phyloP scores from a whole-genome alignment of 2,888 invertebrate genomes.

The Eurytoma californica region DNA sequence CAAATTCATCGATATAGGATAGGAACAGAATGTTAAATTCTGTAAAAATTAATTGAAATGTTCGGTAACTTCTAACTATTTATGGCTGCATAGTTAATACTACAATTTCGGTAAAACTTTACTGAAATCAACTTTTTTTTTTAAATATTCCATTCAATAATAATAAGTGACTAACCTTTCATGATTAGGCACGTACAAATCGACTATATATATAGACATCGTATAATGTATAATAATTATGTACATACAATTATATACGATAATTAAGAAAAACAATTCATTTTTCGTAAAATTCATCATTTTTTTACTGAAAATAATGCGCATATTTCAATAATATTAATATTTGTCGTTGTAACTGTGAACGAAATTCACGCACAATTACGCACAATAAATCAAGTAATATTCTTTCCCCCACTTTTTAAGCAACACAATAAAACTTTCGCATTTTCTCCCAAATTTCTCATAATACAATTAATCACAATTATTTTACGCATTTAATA shows the following conservation, averaged over 20 bases:
- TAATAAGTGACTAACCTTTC: conserved; percentile 9
- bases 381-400: conserved; percentile 30
- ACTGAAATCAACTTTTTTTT: not conserved
- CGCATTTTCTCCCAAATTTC: conserved; percentile 14
- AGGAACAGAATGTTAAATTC: not conserved
- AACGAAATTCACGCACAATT: conserved; percentile 16
- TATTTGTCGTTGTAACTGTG: not conserved
- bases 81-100: conserved; percentile 20
- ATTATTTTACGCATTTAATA: conserved; percentile 16
- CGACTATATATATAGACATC: conserved; percentile 4
- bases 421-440: conserved; percentile 13
- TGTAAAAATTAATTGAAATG: conserved; percentile 9
- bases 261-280: not conserved
- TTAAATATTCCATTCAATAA: not conserved
- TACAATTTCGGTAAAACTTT: conserved; percentile 37
- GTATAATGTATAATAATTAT: conserved; percentile 33
- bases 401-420: not conserved
- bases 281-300: conserved; percentile 11
- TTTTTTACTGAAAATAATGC: not conserved
- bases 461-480: conserved; percentile 23
- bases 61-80: conserved; percentile 13
- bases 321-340: not conserved
- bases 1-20: too few relatives aligned
- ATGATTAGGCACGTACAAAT: conserved; percentile 13
- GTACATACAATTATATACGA: conserved; percentile 24